These are phyloP conservation scores for Oophaga pumilio DNA, from an alignment of 2,113 vertebrate species.

Conservation along the genomic window DNA sequence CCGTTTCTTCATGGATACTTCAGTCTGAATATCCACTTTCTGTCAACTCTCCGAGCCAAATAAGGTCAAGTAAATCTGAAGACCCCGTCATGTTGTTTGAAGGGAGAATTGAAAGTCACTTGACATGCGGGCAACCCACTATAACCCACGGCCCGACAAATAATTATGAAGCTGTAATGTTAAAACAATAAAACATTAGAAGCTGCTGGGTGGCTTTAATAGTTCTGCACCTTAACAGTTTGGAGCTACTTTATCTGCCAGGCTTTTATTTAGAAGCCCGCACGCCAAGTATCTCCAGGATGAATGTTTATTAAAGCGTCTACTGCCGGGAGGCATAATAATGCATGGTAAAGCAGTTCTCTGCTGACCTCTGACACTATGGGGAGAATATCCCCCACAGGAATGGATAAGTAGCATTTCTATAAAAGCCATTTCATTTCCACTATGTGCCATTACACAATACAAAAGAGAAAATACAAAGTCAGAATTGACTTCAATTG, in stretches of 20 bases:
- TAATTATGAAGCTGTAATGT: conserved; percentile 45
- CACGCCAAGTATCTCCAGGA: conserved; percentile 34
- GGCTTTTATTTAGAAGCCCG: conserved; percentile 36
- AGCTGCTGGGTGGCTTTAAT: conserved; percentile 19
- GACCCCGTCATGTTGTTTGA: conserved; percentile 47
- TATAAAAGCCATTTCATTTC: conserved; percentile 46
- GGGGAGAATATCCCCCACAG: conserved; percentile 38
- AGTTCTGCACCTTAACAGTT: not conserved
- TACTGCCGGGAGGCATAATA: conserved; percentile 42
- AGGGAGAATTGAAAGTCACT: conserved; percentile 44
- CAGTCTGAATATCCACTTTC: conserved; percentile 21
- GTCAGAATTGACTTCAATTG: conserved; percentile 53
- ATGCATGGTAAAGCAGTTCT: conserved; percentile 53
- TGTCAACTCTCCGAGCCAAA: conserved; percentile 30
- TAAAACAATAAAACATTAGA: conserved; percentile 42
- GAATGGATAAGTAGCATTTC: conserved; percentile 34
- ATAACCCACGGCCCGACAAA: conserved; percentile 30
- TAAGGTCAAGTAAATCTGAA: conserved; percentile 52
- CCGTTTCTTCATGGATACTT: conserved; percentile 25
- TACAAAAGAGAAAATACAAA: conserved; percentile 37
- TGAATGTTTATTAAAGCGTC: conserved; percentile 51
- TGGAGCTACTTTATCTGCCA: conserved; percentile 18
- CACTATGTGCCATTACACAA: conserved; percentile 29
- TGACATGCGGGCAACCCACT: conserved; percentile 26
- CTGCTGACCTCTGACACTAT: conserved; percentile 45